These are phyloP conservation scores for Vanessa cardui DNA, from an alignment of 2,888 invertebrate genomes.

Conservation along the genomic window DNA sequence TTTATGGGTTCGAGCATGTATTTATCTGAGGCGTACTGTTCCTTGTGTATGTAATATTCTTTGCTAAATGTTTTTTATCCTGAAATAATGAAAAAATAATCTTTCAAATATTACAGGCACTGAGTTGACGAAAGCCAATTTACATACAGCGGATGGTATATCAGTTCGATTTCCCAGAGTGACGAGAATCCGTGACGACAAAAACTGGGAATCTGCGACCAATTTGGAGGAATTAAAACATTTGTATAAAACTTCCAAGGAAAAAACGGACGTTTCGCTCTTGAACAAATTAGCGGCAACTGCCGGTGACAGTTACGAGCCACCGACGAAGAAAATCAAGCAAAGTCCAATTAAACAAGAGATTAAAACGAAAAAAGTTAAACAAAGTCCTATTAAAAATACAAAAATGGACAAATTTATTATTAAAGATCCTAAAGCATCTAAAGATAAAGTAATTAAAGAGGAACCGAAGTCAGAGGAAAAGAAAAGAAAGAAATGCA, in stretches of 20 bases:
- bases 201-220: conserved; percentile 92
- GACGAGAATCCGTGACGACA: conserved; percentile 91
- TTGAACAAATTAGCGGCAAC: conserved; percentile 74
- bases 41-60: background rate
- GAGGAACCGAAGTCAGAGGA: conserved; percentile 15
- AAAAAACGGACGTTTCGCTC: conserved; percentile 83
- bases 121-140: conserved; percentile 89
- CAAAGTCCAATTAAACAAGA: conserved; percentile 48
- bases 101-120: conserved; percentile 77
- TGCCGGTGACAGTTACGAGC: conserved; percentile 49
- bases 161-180: conserved; percentile 97
- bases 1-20: no score
- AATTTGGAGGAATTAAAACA: conserved; percentile 87
- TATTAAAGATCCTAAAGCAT: conserved; percentile 31
- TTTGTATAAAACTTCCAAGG: conserved; percentile 87
- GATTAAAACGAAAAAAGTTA: conserved; percentile 26
- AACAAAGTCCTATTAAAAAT: conserved; percentile 22
- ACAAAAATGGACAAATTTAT: conserved; percentile 40
- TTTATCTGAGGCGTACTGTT: no score
- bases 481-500: conserved; percentile 18
- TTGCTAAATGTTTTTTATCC: background rate
- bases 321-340: conserved; percentile 61
- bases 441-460: conserved; percentile 34
- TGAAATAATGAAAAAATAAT: background rate
- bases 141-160: conserved; percentile 96